Percentiles rank a stretch among this genome's conserved stretches.
These are phyloP conservation scores for Strigamia maritima DNA, from an alignment of 2,888 invertebrate species.

Conservation along the genomic window DNA sequence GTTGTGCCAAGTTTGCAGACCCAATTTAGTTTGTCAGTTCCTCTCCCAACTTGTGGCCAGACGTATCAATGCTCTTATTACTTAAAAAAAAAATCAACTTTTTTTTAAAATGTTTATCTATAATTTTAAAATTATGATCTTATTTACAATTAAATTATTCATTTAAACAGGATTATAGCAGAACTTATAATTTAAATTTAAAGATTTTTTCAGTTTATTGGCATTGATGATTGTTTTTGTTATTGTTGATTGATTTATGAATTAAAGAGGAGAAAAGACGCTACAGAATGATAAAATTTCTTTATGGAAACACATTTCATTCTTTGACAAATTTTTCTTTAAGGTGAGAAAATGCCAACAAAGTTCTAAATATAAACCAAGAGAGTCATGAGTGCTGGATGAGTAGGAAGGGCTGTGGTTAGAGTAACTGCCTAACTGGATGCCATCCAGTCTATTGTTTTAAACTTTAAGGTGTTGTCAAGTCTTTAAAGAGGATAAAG, in stretches of 20 bases:
- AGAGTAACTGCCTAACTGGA: constrained; percentile 8
- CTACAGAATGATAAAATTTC: neutral
- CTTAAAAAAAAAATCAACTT: neutral
- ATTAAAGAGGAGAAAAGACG: too few relatives aligned
- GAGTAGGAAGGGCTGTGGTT: neutral
- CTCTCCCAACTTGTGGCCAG: constrained; percentile 3
- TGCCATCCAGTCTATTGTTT: neutral
- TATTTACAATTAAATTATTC: too few relatives aligned
- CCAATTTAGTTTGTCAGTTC: constrained; percentile 27
- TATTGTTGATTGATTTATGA: neutral
- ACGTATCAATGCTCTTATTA: neutral
- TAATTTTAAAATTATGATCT: too few relatives aligned
- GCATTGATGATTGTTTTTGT: too few relatives aligned
- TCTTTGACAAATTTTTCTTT: neutral
- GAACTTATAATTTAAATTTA: too few relatives aligned
- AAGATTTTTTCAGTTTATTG: too few relatives aligned
- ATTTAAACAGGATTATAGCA: too few relatives aligned
- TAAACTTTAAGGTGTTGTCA: neutral
- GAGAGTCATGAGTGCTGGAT: constrained; percentile 12
- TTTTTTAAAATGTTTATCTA: too few relatives aligned
- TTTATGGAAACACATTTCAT: neutral
- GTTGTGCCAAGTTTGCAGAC: constrained; percentile 20
- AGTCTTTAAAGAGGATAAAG: neutral
- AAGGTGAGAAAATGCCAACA: neutral
- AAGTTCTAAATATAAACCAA: constrained; percentile 2